Percentiles rank a stretch among this genome's conserved stretches.
Conservation (phyloP, 2,888 invertebrate species). For the Octonoba sinensis region DNA sequence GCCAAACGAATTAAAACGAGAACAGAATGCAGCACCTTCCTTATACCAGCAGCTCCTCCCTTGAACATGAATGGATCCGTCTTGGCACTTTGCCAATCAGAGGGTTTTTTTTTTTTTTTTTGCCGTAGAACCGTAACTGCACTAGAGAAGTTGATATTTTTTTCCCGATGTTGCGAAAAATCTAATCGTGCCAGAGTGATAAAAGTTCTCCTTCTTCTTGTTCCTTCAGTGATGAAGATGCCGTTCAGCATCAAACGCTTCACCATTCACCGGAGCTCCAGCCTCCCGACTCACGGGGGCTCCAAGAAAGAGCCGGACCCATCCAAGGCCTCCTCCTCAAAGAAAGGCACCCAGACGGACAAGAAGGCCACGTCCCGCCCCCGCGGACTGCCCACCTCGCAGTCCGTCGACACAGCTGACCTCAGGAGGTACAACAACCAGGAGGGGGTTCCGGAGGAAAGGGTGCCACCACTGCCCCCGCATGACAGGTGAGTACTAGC, state of each 20-base stretch:
- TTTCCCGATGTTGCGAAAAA: too few species aligned
- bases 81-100: too few species aligned
- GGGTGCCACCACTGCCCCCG: constrained; percentile 53
- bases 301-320: constrained; percentile 42
- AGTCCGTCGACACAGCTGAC: constrained; percentile 62
- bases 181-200: too few species aligned
- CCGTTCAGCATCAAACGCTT: constrained; percentile 67
- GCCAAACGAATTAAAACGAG: too few species aligned
- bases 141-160: too few species aligned
- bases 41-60: too few species aligned
- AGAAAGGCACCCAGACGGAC: constrained; percentile 3
- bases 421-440: constrained; percentile 43
- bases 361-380: constrained; percentile 57
- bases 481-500: constrained; percentile 38
- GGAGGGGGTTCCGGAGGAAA: constrained; percentile 40
- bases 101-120: too few species aligned
- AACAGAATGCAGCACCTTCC: too few species aligned
- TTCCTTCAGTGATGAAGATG: constrained; percentile 61
- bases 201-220: not conserved
- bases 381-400: constrained; percentile 55
- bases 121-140: too few species aligned
- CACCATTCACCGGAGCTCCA: constrained; percentile 65
- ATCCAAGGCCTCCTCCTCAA: not conserved
- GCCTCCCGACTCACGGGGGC: constrained; percentile 47
- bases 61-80: too few species aligned